A percentile compares a stretch with the other conserved stretches of the same genome.
These are phyloP conservation scores for Biston stratarius DNA, from an alignment of 2,888 invertebrate genomes.

Conservation along the genomic window DNA sequence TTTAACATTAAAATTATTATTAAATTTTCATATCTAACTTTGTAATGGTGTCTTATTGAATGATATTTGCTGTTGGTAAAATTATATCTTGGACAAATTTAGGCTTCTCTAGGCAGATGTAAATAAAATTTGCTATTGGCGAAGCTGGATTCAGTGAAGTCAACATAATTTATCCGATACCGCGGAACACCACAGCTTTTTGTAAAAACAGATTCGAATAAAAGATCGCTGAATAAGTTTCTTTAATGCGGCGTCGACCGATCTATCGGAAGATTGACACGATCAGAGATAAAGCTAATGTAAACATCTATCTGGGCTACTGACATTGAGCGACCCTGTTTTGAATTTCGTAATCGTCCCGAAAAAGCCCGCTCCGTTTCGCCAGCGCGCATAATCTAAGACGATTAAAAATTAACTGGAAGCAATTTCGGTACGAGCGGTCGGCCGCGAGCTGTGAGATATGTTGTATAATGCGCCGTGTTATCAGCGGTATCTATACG, in stretches of 20 bases:
- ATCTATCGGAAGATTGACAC: constrained; percentile 29
- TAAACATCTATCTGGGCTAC: constrained; percentile 50
- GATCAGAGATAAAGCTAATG: constrained; percentile 43
- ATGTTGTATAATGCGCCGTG: constrained; percentile 71
- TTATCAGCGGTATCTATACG: constrained; percentile 81
- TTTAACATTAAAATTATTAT: too few species aligned
- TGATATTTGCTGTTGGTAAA: too few species aligned
- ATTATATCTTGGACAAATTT: too few species aligned
- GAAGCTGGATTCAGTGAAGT: too few species aligned
- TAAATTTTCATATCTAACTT: too few species aligned
- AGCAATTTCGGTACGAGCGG: constrained; percentile 47
- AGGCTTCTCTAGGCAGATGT: too few species aligned
- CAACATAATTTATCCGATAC: too few species aligned
- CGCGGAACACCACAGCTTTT: neutral
- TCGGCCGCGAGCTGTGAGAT: constrained; percentile 41
- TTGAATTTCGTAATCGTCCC: constrained; percentile 50
- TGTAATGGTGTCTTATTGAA: too few species aligned
- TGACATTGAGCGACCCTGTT: constrained; percentile 49
- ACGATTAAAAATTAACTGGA: constrained; percentile 52
- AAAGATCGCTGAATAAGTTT: constrained; percentile 9
- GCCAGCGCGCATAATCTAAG: constrained; percentile 51
- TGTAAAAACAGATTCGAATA: neutral
- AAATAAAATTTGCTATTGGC: too few species aligned
- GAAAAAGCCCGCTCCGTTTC: constrained; percentile 50
- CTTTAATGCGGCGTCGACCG: constrained; percentile 12